Conservation (phyloP, 2,888 invertebrate genomes). For the Zygogramma bicolorata region DNA sequence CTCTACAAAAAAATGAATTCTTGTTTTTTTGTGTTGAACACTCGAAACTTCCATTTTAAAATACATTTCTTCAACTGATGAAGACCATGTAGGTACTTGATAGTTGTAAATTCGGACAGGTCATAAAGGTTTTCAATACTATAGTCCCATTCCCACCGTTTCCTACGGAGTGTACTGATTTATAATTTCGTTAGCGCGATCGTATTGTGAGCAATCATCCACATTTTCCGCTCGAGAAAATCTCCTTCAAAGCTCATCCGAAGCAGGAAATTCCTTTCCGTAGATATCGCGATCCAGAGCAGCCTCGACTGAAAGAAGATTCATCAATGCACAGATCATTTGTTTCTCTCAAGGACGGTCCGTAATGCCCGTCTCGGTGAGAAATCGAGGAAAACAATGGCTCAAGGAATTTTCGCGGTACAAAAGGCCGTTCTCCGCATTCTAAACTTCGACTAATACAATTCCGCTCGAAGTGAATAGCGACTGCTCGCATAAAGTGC, state of each 20-base stretch:
- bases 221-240: not conserved
- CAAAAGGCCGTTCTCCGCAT: not conserved
- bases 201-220: not conserved
- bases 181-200: not conserved
- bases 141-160: no score
- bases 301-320: not conserved
- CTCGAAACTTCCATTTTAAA: no score
- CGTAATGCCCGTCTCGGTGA: not conserved
- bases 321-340: not conserved
- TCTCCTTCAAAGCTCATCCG: not conserved
- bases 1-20: no score
- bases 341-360: not conserved
- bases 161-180: no score
- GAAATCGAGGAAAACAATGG: constrained; percentile 1
- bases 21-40: no score
- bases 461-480: not conserved
- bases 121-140: no score
- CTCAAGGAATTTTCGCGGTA: not conserved
- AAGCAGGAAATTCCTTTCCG: not conserved
- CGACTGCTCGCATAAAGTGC: not conserved
- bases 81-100: no score
- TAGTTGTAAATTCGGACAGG: no score
- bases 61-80: no score
- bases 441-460: constrained; percentile 1
- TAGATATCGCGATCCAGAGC: not conserved